phyloP scores from a whole-genome alignment of 2,888 invertebrate species.

The Pyrocoelia pectoralis region DNA sequence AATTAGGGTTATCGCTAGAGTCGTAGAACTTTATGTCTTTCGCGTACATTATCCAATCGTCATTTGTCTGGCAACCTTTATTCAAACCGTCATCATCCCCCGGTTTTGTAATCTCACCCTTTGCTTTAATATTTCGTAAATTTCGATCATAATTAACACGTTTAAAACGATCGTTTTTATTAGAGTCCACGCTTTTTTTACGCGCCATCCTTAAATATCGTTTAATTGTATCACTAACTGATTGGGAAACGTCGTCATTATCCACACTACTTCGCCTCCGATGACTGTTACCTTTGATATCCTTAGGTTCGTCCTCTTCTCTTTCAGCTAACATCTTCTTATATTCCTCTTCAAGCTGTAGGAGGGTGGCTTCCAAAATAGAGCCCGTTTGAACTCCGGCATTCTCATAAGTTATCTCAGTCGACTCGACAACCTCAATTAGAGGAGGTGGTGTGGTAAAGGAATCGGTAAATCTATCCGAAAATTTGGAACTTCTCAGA shows the following conservation, averaged over 20 bases:
- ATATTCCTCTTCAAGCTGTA: slow-evolving; percentile 60
- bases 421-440: slow-evolving; percentile 71
- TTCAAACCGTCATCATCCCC: slow-evolving; percentile 80
- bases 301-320: slow-evolving; percentile 58
- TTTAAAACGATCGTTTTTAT: slow-evolving; percentile 80
- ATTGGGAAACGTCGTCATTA: slow-evolving; percentile 85
- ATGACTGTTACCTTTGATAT: slow-evolving; percentile 50
- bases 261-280: slow-evolving; percentile 78
- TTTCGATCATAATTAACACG: slow-evolving; percentile 89
- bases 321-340: slow-evolving; percentile 59
- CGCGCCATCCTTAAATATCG: slow-evolving; percentile 86
- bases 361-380: slow-evolving; percentile 65
- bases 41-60: slow-evolving; percentile 74
- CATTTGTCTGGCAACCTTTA: slow-evolving; percentile 81
- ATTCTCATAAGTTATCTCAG: slow-evolving; percentile 60
- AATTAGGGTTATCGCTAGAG: slow-evolving; percentile 54
- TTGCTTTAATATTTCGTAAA: slow-evolving; percentile 82
- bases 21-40: slow-evolving; percentile 61
- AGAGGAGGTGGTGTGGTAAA: slow-evolving; percentile 66
- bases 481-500: slow-evolving; percentile 41
- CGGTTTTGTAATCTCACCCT: slow-evolving; percentile 75
- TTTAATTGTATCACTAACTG: slow-evolving; percentile 87
- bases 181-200: slow-evolving; percentile 84
- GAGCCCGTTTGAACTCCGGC: slow-evolving; percentile 70
- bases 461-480: slow-evolving; percentile 50